Evolutionary conservation across 2,797 vertebrate genomes (phyloP).

Genomic region (Melanotaenia maccullochi): DNA sequence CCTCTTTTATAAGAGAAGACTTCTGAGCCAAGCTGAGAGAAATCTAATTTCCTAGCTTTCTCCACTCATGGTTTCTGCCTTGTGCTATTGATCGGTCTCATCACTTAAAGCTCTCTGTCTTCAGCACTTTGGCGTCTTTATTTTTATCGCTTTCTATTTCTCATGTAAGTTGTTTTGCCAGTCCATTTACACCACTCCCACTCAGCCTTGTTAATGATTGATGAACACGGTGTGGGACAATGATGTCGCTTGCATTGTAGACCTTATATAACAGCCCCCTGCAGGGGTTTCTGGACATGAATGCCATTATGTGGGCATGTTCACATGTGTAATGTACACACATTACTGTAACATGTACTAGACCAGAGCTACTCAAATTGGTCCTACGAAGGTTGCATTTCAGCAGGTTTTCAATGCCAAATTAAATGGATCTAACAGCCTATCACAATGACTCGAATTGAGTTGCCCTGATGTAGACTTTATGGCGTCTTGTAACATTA

Average conservation of each 20-base stretch:
- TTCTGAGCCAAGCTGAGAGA: slow-evolving; percentile 52
- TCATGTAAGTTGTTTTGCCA: slow-evolving; percentile 20
- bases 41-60: slow-evolving; percentile 64
- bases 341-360: slow-evolving; percentile 15
- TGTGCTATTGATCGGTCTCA: slow-evolving; percentile 63
- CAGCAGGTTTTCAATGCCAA: too few species aligned
- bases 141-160: slow-evolving; percentile 45
- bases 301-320: slow-evolving; percentile 30
- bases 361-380: too few species aligned
- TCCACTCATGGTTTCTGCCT: slow-evolving; percentile 39
- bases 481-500: slow-evolving; percentile 7
- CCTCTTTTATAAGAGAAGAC: slow-evolving; percentile 29
- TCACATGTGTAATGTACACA: slow-evolving; percentile 6
- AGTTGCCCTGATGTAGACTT: slow-evolving; percentile 14
- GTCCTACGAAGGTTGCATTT: too few species aligned
- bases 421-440: too few species aligned
- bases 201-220: slow-evolving; percentile 62
- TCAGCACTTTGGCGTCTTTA: slow-evolving; percentile 42
- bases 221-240: slow-evolving; percentile 34
- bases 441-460: too few species aligned
- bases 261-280: slow-evolving; percentile 34
- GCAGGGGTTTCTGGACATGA: slow-evolving; percentile 23
- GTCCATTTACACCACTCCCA: slow-evolving; percentile 41
- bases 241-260: slow-evolving; percentile 27
- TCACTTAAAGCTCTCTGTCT: slow-evolving; percentile 45